Base-by-base conservation (phyloP, 1,140 invertebrate species). In the Sinella curviseta region DNA sequence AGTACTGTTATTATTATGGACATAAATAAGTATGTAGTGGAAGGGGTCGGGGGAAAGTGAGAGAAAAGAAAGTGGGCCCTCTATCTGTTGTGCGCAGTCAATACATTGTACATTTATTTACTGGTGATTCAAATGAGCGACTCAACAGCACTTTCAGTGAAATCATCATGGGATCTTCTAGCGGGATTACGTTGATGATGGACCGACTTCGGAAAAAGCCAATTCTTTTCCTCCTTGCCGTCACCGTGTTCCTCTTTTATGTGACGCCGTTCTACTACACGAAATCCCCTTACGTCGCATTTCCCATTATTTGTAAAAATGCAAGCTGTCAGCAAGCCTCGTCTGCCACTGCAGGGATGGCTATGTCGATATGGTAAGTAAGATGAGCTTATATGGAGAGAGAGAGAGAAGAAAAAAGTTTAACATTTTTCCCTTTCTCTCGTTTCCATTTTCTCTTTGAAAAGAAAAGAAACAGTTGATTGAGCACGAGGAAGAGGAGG, bases 161-260 rank as follows among this genome's bases (percentile, higher is more conserved):
- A n/a, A n/a, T n/a, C 39, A 48, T 48, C 8, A 48, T 48, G 39
- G 39, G 8, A 12, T 48, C 8, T 48, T 20, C 39, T 12, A 48
- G 8, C 39, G 39, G 39, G 8, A 20, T 8, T 48, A 60, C 30
- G 54, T 75, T 20, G 8, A 75, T 48, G 26, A 30, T 80, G 26
- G 78, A 80, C 12, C 31, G 60, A 34, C 33, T 80, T 73, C 74
- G 75, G 16, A 80, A 54, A 55, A 55, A 65, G 12, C 78, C 78
- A 14, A 33, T 77, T 26, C 36, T 80, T 0, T 48, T 80, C 24
- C 75, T 80, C 24, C 20, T 70, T 16, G 74, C 60, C 20, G 26
- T 80, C 35, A 57, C 55, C 31, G 28, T 80, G 33, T 33, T 80
- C 20, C 60, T 80, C 54, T 74, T 80, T 35, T 80, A 80, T 36